phyloP scores from a whole-genome alignment of 2,113 vertebrate genomes.

The Pygoscelis antarcticus region DNA sequence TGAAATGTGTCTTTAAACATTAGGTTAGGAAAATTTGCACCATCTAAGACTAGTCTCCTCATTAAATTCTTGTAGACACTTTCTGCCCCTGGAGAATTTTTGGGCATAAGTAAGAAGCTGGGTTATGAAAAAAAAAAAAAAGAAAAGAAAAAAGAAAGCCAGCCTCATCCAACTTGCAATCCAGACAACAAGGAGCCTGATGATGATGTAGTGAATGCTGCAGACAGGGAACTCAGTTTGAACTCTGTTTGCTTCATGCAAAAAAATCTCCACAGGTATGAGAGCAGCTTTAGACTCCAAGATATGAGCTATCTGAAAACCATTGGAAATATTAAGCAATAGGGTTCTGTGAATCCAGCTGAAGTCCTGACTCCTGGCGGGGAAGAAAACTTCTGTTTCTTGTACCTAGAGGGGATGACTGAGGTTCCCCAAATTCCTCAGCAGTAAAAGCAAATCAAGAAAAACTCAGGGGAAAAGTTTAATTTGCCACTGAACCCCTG shows the following conservation, averaged over 20 bases:
- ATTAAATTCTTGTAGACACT: background rate
- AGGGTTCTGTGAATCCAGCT: background rate
- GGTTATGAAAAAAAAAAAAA: background rate
- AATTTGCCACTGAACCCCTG: background rate
- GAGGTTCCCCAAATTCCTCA: background rate
- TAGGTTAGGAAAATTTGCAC: background rate
- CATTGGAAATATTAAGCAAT: background rate
- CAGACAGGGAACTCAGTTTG: conserved; percentile 19
- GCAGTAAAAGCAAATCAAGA: background rate
- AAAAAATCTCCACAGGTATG: conserved; percentile 14
- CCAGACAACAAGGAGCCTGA: conserved; percentile 27
- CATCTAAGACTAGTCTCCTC: background rate
- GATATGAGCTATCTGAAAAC: background rate
- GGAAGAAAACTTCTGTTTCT: background rate
- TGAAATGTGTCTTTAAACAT: background rate
- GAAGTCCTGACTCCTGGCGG: background rate
- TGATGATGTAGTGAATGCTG: background rate
- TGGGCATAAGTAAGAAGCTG: background rate
- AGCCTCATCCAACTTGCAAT: background rate
- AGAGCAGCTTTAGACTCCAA: background rate
- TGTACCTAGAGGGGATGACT: background rate
- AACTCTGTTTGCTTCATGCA: conserved; percentile 12
- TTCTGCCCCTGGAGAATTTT: conserved; percentile 20
- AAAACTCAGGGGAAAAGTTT: background rate
- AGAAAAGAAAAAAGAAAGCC: background rate